A percentile compares a stretch with the other conserved stretches of the same genome.
phyloP scores from a whole-genome alignment of 2,797 vertebrate species.

The Cyclura pinguis region DNA sequence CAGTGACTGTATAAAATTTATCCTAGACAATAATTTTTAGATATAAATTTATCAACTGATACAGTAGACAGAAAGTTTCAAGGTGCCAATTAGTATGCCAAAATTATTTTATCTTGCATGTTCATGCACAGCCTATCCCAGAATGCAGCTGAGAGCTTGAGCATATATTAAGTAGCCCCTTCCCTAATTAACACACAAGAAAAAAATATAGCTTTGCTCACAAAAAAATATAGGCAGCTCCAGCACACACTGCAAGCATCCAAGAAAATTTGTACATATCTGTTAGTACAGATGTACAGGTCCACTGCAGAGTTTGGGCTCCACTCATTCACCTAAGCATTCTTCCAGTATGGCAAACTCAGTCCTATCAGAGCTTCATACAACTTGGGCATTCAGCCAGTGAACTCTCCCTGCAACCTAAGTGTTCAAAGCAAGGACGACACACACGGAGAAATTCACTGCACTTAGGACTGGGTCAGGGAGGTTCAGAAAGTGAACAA shows the following conservation, averaged over 20 bases:
- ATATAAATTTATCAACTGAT: not conserved
- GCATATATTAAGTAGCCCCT: not conserved
- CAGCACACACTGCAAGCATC: not conserved
- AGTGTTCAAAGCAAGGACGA: not conserved
- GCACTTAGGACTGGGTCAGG: not conserved
- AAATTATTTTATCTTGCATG: not conserved
- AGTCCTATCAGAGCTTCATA: not conserved
- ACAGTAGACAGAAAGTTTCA: not conserved
- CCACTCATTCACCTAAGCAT: not conserved
- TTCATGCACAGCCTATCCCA: not conserved
- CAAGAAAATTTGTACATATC: not conserved
- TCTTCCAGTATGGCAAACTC: not conserved
- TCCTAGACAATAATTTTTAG: too few species aligned
- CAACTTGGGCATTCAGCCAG: not conserved
- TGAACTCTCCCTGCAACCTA: not conserved
- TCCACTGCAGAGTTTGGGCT: not conserved
- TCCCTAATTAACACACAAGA: not conserved
- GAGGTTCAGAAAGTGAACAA: too few species aligned
- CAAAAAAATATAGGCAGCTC: not conserved
- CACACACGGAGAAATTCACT: not conserved
- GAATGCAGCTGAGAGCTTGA: not conserved
- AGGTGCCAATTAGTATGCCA: not conserved
- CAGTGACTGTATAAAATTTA: too few species aligned
- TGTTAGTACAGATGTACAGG: not conserved
- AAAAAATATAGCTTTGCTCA: not conserved